Base-by-base conservation (phyloP, 2,888 invertebrate species). In the Lagria hirta region DNA sequence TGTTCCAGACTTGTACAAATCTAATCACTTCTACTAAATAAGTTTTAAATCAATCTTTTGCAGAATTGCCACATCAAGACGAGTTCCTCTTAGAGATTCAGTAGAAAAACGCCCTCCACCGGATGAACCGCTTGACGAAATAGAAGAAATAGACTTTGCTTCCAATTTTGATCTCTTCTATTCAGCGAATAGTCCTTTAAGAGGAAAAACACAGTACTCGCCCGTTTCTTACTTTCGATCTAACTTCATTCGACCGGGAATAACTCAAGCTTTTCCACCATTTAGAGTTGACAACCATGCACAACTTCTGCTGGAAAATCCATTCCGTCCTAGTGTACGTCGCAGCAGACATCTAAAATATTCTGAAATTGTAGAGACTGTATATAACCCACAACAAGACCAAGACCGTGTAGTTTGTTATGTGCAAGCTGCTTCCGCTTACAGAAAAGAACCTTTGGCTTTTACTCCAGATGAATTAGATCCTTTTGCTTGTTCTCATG, bases 71-170 rank as follows among this genome's bases (percentile, higher is more conserved):
- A 18, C 34, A 17, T 42, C 75, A 65, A 59, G 73, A 45, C 71
- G 82, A 43, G 52, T 83, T 34, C 85, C 85, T 1, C 66, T 86
- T 24, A 75, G 86, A 57, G 85, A 86, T 63, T 82, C 86, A 0
- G 86, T 87, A 1, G 86, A 87, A 65, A 76, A 74, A 50, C 65
- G 80, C 16, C 80, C 77, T 17, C 63, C 67, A 3, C 72, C 72
- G 4, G 67, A 70, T 27, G 66, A 71, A 43, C 64, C 70, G 4
- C 61, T 52, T 24, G 54, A 52, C 3, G 49, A 54, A 12, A 10
- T 15, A 26, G 53, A 57, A 22, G 20, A 20, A 32, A 20, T 32
- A 14, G 20, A 18, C 12, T 17, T 10, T 3, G 5, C 8, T 16
- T 8, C 17, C 10, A 32, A 32, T 3, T 8, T 23, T 10, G 8